phyloP scores from a whole-genome alignment of 2,113 vertebrate genomes.

The Panurus biarmicus region DNA sequence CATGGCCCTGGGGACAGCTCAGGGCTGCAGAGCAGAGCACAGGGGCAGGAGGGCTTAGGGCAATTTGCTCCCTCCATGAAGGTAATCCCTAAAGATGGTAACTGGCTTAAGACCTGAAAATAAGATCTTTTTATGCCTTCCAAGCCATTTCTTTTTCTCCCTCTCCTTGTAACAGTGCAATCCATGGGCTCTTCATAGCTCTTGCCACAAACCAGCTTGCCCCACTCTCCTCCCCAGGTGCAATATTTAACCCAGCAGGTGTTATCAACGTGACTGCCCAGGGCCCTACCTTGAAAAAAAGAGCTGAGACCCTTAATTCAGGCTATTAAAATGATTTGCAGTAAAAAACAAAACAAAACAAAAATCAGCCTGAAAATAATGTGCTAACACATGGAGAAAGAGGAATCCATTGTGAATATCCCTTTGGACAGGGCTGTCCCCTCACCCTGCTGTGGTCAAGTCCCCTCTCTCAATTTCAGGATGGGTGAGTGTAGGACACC shows the following conservation, averaged over 20 bases:
- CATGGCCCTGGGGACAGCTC: rapidly evolving
- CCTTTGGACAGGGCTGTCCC: background rate
- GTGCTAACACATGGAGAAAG: background rate
- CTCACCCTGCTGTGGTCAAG: background rate
- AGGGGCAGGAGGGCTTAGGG: background rate
- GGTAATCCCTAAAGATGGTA: background rate
- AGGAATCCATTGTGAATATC: background rate
- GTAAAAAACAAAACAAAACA: background rate
- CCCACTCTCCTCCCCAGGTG: background rate
- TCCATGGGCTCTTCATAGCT: rapidly evolving
- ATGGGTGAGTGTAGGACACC: background rate
- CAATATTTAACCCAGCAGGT: background rate
- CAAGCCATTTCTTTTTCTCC: background rate
- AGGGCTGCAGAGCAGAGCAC: background rate
- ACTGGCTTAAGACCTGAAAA: background rate
- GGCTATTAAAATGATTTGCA: background rate
- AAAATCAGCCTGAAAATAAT: background rate
- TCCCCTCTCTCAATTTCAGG: background rate
- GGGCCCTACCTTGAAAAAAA: background rate
- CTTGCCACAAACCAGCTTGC: background rate
- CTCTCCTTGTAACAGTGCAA: background rate
- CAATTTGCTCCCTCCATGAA: background rate
- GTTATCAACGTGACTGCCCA: rapidly evolving
- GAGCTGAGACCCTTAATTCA: background rate
- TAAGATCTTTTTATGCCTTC: background rate